phyloP scores from a whole-genome alignment of 2,113 vertebrate genomes.

The Cepphus grylle region DNA sequence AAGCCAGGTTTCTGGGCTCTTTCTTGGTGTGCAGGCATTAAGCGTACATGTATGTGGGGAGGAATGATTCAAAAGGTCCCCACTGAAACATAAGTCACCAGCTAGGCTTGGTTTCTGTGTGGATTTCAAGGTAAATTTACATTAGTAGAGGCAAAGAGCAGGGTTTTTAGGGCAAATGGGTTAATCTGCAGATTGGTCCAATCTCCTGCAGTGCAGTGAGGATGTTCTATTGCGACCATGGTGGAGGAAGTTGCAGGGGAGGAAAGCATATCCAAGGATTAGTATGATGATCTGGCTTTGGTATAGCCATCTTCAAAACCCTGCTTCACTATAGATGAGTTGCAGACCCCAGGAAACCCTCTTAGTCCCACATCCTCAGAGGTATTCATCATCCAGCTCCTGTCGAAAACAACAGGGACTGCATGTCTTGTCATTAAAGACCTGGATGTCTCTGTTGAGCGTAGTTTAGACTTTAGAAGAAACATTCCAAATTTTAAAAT shows the following conservation, averaged over 20 bases:
- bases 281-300: neutral
- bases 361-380: neutral
- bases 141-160: neutral
- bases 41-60: neutral
- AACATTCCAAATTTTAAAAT: neutral
- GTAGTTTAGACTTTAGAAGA: neutral
- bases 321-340: neutral
- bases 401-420: neutral
- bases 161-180: neutral
- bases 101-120: neutral
- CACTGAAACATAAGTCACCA: neutral
- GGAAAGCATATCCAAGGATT: neutral
- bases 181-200: neutral
- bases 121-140: neutral
- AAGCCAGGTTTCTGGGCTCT: neutral
- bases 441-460: neutral
- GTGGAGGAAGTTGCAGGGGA: neutral
- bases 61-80: neutral
- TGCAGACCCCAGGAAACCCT: neutral
- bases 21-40: neutral
- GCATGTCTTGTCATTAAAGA: neutral
- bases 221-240: neutral
- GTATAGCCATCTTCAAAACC: neutral
- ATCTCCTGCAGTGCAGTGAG: neutral
- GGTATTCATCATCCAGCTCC: neutral